phyloP scores from a whole-genome alignment of 2,888 invertebrate species.

The Elmis aenea region DNA sequence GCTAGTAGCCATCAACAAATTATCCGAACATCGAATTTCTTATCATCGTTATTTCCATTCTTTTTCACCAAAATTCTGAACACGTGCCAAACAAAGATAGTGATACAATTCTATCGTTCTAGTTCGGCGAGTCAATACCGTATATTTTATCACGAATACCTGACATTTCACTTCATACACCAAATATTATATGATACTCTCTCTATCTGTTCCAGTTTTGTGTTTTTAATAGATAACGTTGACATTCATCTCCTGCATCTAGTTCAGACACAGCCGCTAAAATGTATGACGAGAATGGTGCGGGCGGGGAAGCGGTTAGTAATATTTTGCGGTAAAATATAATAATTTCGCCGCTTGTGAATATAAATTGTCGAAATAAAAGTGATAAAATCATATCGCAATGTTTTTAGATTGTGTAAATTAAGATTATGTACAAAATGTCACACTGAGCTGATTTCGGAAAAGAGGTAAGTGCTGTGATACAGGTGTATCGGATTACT shows the following conservation, averaged over 20 bases:
- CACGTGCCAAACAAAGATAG: slow-evolving; percentile 28
- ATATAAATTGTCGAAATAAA: too few relatives aligned
- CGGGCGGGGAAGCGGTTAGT: slow-evolving; percentile 22
- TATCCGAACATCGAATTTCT: background rate
- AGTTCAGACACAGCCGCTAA: slow-evolving; percentile 35
- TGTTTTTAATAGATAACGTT: slow-evolving; percentile 13
- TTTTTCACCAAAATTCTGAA: slow-evolving; percentile 4
- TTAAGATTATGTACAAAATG: too few relatives aligned
- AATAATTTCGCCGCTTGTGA: background rate
- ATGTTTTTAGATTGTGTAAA: too few relatives aligned
- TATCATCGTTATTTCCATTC: slow-evolving; percentile 5
- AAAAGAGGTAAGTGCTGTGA: slow-evolving; percentile 20
- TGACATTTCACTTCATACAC: slow-evolving; percentile 8
- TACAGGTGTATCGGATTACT: too few relatives aligned
- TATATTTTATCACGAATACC: slow-evolving; percentile 10
- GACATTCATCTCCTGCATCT: slow-evolving; percentile 32
- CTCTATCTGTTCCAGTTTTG: slow-evolving; percentile 9
- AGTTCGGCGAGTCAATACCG: slow-evolving; percentile 14
- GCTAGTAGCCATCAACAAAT: too few relatives aligned
- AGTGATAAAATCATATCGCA: too few relatives aligned
- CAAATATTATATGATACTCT: slow-evolving; percentile 2
- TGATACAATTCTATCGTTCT: slow-evolving; percentile 16
- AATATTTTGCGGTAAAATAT: slow-evolving; percentile 21
- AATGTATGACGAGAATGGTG: slow-evolving; percentile 8
- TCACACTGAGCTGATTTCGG: slow-evolving; percentile 14